A percentile compares a stretch with the other conserved stretches of the same genome.
Conservation (phyloP, 2,797 vertebrate species). For the Aphelocoma californica region DNA sequence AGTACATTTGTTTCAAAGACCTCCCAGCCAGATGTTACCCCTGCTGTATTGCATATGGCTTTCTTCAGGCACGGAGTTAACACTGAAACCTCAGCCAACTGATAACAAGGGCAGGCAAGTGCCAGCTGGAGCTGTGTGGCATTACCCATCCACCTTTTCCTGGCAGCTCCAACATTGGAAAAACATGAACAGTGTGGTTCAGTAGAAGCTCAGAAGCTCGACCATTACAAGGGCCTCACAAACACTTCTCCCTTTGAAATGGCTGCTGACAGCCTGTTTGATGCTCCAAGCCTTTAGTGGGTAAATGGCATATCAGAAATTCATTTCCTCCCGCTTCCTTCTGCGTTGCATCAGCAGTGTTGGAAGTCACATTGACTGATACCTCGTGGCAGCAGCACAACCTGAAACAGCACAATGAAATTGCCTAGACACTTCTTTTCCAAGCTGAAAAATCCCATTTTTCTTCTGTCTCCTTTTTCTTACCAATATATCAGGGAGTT, state of each 20-base stretch:
- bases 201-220: not conserved
- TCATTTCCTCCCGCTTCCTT: not conserved
- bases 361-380: not conserved
- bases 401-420: not conserved
- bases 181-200: not conserved
- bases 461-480: not conserved
- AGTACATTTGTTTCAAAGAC: not conserved
- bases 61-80: not conserved
- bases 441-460: not conserved
- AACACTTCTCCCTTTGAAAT: not conserved
- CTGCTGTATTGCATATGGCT: not conserved
- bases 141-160: not conserved
- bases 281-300: not conserved
- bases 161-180: not conserved
- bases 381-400: not conserved
- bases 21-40: conserved; percentile 31
- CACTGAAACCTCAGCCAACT: not conserved
- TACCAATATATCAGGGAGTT: not conserved
- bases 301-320: not conserved
- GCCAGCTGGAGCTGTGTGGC: not conserved
- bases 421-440: not conserved
- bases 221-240: not conserved
- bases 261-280: not conserved
- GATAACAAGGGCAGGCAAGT: not conserved
- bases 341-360: not conserved